phyloP scores from a whole-genome alignment of 2,113 vertebrate species.

The Ammodytes dubius region DNA sequence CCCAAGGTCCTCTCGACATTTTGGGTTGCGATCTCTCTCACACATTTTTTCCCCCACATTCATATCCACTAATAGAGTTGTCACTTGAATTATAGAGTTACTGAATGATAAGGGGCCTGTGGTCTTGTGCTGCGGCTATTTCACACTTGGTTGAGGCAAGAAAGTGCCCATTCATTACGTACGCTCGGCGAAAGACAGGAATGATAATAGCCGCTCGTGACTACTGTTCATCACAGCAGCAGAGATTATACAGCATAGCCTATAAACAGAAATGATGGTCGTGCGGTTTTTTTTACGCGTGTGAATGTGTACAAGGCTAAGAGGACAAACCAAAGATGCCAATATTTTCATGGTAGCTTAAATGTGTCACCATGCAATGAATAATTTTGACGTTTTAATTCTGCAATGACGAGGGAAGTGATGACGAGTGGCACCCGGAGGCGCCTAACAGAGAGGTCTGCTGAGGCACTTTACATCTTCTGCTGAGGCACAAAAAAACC shows the following conservation, averaged over 20 bases:
- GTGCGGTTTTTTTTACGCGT: neutral
- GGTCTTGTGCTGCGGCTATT: slow-evolving; percentile 5
- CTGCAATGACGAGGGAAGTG: neutral
- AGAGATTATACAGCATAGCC: slow-evolving; percentile 1
- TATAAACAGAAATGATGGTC: neutral
- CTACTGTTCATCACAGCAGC: slow-evolving; percentile 10
- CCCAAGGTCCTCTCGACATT: slow-evolving; percentile 25
- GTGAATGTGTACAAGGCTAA: neutral
- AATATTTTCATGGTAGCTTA: neutral
- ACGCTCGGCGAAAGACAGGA: slow-evolving; percentile 20
- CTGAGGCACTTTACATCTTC: neutral
- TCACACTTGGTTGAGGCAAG: slow-evolving; percentile 34
- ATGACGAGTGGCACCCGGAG: neutral
- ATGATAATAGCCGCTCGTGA: slow-evolving; percentile 30
- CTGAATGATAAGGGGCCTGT: slow-evolving; percentile 18
- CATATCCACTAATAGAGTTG: slow-evolving; percentile 48
- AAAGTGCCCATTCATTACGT: slow-evolving; percentile 31
- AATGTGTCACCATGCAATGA: neutral
- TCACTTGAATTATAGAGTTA: slow-evolving; percentile 37
- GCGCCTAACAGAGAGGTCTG: neutral
- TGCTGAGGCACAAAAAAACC: neutral
- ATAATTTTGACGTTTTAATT: neutral
- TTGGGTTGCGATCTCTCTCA: slow-evolving; percentile 6
- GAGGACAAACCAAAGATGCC: neutral
- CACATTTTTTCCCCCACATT: neutral